phyloP scores from a whole-genome alignment of 2,888 invertebrate genomes.

The Lagria hirta region DNA sequence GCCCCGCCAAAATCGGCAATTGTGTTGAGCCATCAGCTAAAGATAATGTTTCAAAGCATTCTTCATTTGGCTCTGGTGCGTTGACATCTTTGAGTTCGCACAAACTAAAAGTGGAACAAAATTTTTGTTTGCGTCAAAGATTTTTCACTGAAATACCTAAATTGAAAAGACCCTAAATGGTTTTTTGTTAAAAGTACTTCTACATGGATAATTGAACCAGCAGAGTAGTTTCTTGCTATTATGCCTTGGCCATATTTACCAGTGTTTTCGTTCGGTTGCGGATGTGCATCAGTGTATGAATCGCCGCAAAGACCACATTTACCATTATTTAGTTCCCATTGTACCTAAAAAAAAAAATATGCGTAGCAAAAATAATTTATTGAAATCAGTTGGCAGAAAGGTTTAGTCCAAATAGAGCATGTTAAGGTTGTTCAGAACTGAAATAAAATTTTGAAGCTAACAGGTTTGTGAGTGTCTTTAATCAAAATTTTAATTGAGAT shows the following conservation, averaged over 20 bases:
- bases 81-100: conserved; percentile 53
- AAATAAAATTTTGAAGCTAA: too few relatives aligned
- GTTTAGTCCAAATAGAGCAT: too few relatives aligned
- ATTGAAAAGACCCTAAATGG: conserved; percentile 44
- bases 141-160: conserved; percentile 26
- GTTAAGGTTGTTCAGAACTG: too few relatives aligned
- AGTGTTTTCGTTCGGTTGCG: conserved; percentile 47
- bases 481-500: too few relatives aligned
- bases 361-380: conserved; percentile 1
- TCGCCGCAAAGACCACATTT: conserved; percentile 48
- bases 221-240: conserved; percentile 44
- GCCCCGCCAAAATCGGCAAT: conserved; percentile 36
- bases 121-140: background rate
- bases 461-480: too few relatives aligned
- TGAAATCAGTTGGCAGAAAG: too few relatives aligned
- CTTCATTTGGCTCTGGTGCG: conserved; percentile 54
- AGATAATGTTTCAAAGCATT: conserved; percentile 53
- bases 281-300: conserved; percentile 39
- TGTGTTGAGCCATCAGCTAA: conserved; percentile 41
- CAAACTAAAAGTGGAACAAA: conserved; percentile 47
- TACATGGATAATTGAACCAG: conserved; percentile 41
- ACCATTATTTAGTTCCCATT: background rate
- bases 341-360: background rate
- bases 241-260: conserved; percentile 51
- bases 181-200: conserved; percentile 45